Evolutionary conservation across 2,113 vertebrate species (phyloP).

Genomic region (Osmerus eperlanus): DNA sequence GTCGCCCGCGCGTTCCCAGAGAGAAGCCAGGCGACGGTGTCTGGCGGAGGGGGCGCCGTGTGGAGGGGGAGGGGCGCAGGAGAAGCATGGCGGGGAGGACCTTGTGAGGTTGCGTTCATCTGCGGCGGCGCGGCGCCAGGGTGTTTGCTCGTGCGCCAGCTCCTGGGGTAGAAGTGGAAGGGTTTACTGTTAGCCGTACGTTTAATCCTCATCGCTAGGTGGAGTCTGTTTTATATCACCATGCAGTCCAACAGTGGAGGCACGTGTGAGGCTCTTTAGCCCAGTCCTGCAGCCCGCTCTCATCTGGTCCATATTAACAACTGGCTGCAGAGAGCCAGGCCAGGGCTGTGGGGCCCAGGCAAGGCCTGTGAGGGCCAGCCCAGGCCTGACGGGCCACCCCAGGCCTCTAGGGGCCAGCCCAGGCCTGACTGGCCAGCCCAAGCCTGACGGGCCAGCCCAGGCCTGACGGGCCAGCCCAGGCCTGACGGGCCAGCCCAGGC

Average conservation of each 20-base stretch:
- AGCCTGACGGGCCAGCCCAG: neutral
- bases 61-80: conserved; percentile 1
- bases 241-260: conserved; percentile 8
- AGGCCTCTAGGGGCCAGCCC: too few relatives aligned
- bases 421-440: neutral
- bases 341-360: conserved; percentile 12
- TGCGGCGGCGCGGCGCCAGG: conserved; percentile 20
- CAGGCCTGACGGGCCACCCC: too few relatives aligned
- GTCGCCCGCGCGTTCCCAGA: conserved; percentile 43
- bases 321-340: conserved; percentile 22
- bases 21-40: conserved; percentile 26
- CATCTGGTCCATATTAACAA: conserved; percentile 57
- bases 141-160: conserved; percentile 17
- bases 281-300: conserved; percentile 27
- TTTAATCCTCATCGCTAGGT: too few relatives aligned
- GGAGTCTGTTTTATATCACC: too few relatives aligned
- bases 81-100: neutral
- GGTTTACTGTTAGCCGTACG: too few relatives aligned
- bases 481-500: neutral
- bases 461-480: neutral
- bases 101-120: conserved; percentile 12
- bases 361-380: neutral
- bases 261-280: neutral
- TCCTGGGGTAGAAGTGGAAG: neutral
- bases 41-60: too few relatives aligned